phyloP scores from a whole-genome alignment of 2,113 vertebrate species.

The Apodemus speciosus region DNA sequence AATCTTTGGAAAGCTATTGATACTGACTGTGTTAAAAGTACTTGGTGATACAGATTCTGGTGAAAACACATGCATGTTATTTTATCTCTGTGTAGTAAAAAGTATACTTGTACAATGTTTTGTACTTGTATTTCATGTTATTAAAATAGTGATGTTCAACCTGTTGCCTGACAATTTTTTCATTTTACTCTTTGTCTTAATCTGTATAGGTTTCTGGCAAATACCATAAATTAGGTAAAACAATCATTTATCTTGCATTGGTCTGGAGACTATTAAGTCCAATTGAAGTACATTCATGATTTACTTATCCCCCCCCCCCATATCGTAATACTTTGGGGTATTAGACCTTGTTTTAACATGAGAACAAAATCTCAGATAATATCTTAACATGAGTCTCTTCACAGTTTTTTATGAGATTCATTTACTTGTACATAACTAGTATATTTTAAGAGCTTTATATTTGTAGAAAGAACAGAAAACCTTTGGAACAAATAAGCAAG shows the following conservation, averaged over 20 bases:
- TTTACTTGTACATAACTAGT: slow-evolving; percentile 32
- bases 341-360: not conserved
- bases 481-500: slow-evolving; percentile 30
- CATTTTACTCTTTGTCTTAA: slow-evolving; percentile 59
- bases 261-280: not conserved
- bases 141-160: slow-evolving; percentile 84
- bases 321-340: not conserved
- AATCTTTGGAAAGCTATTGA: slow-evolving; percentile 4
- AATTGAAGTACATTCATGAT: not conserved
- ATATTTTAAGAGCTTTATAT: slow-evolving; percentile 5
- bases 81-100: slow-evolving; percentile 81
- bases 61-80: slow-evolving; percentile 79
- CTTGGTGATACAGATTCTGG: slow-evolving; percentile 22
- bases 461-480: not conserved
- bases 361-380: not conserved
- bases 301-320: not conserved
- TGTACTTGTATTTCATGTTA: slow-evolving; percentile 87
- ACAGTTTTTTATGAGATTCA: slow-evolving; percentile 35
- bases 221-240: not conserved
- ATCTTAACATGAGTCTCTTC: slow-evolving; percentile 41
- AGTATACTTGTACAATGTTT: slow-evolving; percentile 84
- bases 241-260: not conserved
- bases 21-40: not conserved
- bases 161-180: slow-evolving; percentile 75
- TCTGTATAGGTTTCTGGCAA: slow-evolving; percentile 15